Evolutionary conservation across 2,888 invertebrate species (phyloP).

Genomic region (Camptogramma bilineatum): DNA sequence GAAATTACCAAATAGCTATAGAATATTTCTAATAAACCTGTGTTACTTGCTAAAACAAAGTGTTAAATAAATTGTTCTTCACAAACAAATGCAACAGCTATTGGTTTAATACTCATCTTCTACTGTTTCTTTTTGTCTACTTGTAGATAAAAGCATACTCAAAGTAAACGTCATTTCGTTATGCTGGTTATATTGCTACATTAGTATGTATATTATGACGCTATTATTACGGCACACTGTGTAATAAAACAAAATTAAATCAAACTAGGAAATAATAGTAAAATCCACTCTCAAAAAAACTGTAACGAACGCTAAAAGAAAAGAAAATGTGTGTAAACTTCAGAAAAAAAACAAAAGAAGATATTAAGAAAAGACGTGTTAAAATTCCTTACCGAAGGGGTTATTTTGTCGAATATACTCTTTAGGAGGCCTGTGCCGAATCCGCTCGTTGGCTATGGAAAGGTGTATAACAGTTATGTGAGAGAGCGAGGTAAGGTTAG

Average conservation of each 20-base stretch:
- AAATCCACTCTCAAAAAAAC: constrained; percentile 70
- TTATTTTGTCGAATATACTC: constrained; percentile 87
- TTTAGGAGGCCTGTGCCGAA: constrained; percentile 86
- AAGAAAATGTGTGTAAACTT: constrained; percentile 68
- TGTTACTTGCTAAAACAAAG: constrained; percentile 44
- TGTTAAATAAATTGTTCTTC: constrained; percentile 49
- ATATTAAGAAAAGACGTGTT: constrained; percentile 79
- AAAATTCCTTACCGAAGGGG: constrained; percentile 87
- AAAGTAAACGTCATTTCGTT: constrained; percentile 75
- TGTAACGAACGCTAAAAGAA: constrained; percentile 66
- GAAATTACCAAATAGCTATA: constrained; percentile 40
- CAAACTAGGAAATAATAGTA: constrained; percentile 71
- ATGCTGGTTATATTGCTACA: constrained; percentile 77
- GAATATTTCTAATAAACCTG: constrained; percentile 39
- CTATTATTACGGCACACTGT: constrained; percentile 82
- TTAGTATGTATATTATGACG: constrained; percentile 69
- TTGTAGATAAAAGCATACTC: constrained; percentile 76
- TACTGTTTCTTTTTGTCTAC: constrained; percentile 73
- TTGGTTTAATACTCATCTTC: constrained; percentile 64
- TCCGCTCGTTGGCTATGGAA: constrained; percentile 85
- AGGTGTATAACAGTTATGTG: constrained; percentile 85
- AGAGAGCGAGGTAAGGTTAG: constrained; percentile 80
- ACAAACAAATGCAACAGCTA: constrained; percentile 67
- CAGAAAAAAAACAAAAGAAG: constrained; percentile 69
- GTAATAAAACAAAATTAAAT: constrained; percentile 63